A percentile compares a stretch with the other conserved stretches of the same genome.
phyloP scores from a whole-genome alignment of 2,888 invertebrate genomes.

The Latrodectus elegans region DNA sequence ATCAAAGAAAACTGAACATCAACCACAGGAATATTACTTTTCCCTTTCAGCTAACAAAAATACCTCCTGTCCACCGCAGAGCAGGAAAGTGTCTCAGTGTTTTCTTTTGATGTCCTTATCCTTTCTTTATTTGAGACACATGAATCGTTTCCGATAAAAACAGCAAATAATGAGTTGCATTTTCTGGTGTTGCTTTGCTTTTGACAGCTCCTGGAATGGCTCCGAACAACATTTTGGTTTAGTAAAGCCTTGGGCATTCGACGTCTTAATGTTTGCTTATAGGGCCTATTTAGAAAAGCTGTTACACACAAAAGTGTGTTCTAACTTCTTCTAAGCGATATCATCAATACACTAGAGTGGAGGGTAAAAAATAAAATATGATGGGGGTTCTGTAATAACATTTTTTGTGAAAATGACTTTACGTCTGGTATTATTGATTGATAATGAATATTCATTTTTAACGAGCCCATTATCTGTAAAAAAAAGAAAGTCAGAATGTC shows the following conservation, averaged over 20 bases:
- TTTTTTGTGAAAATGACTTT: no score
- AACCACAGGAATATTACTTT: neutral
- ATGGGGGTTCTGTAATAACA: no score
- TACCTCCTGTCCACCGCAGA: neutral
- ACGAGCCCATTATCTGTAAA: no score
- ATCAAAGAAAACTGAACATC: no score
- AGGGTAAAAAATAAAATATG: no score
- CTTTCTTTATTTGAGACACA: conserved; percentile 16
- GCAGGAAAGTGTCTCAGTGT: neutral
- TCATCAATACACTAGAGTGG: no score
- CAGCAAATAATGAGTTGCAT: conserved; percentile 29
- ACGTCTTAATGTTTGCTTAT: conserved; percentile 35
- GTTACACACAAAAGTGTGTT: conserved; percentile 13
- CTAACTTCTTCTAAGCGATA: neutral
- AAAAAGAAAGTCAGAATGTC: no score
- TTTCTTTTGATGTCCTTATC: neutral
- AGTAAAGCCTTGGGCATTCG: neutral
- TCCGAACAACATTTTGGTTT: neutral
- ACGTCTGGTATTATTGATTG: no score
- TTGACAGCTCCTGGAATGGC: conserved; percentile 48
- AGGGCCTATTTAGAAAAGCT: conserved; percentile 39
- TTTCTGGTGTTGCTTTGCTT: conserved; percentile 15
- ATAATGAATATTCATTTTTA: no score
- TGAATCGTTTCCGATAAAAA: conserved; percentile 49
- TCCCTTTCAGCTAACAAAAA: neutral